Conservation (phyloP, 2,888 invertebrate species). For the Metacarcinus magister region DNA sequence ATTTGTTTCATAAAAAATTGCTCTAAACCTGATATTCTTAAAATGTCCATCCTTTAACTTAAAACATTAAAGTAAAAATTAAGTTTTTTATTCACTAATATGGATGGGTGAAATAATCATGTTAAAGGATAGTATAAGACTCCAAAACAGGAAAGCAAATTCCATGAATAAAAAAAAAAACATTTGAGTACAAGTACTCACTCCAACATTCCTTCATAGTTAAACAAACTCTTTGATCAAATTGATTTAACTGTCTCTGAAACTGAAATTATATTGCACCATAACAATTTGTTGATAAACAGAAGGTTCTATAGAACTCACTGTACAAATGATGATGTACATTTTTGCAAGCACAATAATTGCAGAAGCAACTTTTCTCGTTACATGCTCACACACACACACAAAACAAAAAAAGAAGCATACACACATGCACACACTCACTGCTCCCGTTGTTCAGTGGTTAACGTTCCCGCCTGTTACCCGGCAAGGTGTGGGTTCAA, state of each 20-base stretch:
- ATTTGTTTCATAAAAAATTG: not conserved
- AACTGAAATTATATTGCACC: not conserved
- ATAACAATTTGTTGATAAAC: not conserved
- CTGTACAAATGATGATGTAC: not conserved
- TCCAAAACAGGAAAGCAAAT: not conserved
- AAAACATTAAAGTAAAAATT: not conserved
- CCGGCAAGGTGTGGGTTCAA: too few species aligned
- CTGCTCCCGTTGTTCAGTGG: not conserved
- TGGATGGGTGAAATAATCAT: not conserved
- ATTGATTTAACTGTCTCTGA: not conserved
- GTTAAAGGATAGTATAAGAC: not conserved
- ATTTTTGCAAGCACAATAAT: constrained; percentile 2
- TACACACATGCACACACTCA: not conserved
- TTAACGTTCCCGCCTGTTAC: too few species aligned
- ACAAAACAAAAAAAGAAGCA: too few species aligned
- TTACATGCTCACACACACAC: not conserved
- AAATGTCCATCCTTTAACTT: not conserved
- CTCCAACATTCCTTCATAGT: not conserved
- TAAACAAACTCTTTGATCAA: not conserved
- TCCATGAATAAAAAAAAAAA: not conserved
- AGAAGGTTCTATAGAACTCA: not conserved
- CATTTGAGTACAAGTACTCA: not conserved
- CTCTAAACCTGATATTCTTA: not conserved
- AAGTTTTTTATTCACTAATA: not conserved
- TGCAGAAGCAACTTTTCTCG: constrained; percentile 2